phyloP scores from a whole-genome alignment of 2,113 vertebrate genomes.

The Machaerirhynchus nigripectus region DNA sequence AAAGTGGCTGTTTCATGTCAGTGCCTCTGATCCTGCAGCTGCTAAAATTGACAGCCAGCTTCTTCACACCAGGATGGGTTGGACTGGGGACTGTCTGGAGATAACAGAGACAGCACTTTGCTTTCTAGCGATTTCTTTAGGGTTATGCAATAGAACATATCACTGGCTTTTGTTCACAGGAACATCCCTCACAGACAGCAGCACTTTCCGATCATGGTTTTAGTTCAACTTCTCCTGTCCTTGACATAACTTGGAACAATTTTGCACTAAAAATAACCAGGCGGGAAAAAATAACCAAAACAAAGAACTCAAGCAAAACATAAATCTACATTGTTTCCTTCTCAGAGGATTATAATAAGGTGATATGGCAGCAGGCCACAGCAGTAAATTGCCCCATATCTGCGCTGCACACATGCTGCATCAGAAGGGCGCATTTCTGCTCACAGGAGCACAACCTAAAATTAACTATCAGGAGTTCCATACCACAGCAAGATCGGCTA shows the following conservation, averaged over 20 bases:
- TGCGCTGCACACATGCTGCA: neutral
- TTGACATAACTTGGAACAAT: neutral
- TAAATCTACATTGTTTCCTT: neutral
- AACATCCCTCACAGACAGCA: neutral
- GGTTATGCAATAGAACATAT: neutral
- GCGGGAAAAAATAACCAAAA: conserved; percentile 24
- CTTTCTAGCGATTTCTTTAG: neutral
- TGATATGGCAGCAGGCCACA: neutral
- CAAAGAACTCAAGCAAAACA: neutral
- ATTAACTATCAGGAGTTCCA: neutral
- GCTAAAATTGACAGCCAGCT: neutral
- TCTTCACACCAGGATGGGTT: fast-evolving
- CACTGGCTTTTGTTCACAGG: neutral
- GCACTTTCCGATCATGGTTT: neutral
- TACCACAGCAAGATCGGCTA: neutral
- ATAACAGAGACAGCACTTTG: neutral
- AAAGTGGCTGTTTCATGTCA: neutral
- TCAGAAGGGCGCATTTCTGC: neutral
- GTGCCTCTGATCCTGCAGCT: neutral
- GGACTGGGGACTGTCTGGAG: neutral
- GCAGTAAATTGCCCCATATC: neutral
- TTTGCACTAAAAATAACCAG: conserved; percentile 29
- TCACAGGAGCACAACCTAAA: neutral
- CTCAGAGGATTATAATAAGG: neutral
- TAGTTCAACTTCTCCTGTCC: neutral